These are phyloP conservation scores for Scaeva pyrastri DNA, from an alignment of 2,888 invertebrate genomes.

Conservation along the genomic window DNA sequence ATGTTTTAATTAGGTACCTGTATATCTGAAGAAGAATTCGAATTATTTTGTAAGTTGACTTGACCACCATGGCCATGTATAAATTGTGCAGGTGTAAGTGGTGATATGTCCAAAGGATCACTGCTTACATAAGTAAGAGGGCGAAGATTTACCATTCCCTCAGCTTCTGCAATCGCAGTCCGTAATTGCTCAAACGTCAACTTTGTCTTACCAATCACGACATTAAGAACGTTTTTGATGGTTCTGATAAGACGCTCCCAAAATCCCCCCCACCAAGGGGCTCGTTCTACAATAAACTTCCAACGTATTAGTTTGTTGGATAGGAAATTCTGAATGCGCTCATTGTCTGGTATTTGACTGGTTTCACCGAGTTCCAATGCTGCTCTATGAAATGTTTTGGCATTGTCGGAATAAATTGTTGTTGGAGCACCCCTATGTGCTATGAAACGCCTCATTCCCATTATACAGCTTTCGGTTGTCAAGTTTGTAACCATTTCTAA, in stretches of 20 bases:
- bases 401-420: conserved; percentile 9
- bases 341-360: neutral
- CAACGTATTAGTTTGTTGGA: conserved; percentile 12
- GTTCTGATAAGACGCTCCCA: conserved; percentile 39
- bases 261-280: conserved; percentile 24
- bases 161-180: conserved; percentile 43
- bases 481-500: conserved; percentile 8
- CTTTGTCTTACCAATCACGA: conserved; percentile 34
- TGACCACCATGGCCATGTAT: conserved; percentile 5
- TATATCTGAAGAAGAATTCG: neutral
- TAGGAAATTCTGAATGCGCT: neutral
- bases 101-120: conserved; percentile 43
- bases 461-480: conserved; percentile 8
- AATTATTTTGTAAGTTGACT: neutral
- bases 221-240: conserved; percentile 33
- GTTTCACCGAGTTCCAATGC: neutral
- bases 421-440: conserved; percentile 5
- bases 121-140: conserved; percentile 46
- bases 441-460: conserved; percentile 15
- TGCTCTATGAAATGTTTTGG: conserved; percentile 9
- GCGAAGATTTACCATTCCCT: conserved; percentile 42
- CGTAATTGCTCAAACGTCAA: conserved; percentile 33
- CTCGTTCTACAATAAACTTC: conserved; percentile 15
- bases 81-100: conserved; percentile 39
- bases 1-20: too few species aligned